Evolutionary conservation across 2,888 invertebrate species (phyloP), one percentile per base, ranked within the genome.

Genomic region (Dasypolia templi): DNA sequence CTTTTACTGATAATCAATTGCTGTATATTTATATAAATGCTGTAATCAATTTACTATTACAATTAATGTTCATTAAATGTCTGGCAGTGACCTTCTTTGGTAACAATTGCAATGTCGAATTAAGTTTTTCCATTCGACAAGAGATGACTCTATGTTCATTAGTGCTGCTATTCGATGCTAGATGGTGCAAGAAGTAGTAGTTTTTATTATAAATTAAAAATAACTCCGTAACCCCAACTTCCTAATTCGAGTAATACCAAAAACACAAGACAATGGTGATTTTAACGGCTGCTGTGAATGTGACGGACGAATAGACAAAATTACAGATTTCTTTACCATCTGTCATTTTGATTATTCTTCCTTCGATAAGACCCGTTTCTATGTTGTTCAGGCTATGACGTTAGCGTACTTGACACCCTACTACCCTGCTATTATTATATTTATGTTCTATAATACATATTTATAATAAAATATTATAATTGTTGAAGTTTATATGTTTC

Each of bases 71-170:
- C 17, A 6, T 1, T 11, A 19, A 2, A n/a, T 26, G n/a, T 61
- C 19, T 42, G 7, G 29, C 22, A 14, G 14, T 5, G 19, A 39
- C 4, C 19, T 22, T 26, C 19, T n/a, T 22, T 1, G 5, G 17
- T 17, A 17, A 17, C 1, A 19, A 51, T 12, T 17, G 14, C 26
- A 44, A 22, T 14, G 3, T 11, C 2, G 19, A 53, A 17, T 6
- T 22, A 6, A 1, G 0, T 19, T 61, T 14, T 11, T 0, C 82
- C 75, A 81, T 61, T 82, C 2, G 14, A n/a, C 32, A 55, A 70
- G 26, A 88, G 89, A 84, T 86, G 84, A 46, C 87, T 35, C 63
- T 77, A 9, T 14, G 3, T 11, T 1, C 2, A 35, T 7, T 51
- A 67, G 44, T 77, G 4, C 35, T 58, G 0, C 72, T 82, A 73